Base-by-base conservation (phyloP, 1,140 invertebrate species). In the Planococcus citri region DNA sequence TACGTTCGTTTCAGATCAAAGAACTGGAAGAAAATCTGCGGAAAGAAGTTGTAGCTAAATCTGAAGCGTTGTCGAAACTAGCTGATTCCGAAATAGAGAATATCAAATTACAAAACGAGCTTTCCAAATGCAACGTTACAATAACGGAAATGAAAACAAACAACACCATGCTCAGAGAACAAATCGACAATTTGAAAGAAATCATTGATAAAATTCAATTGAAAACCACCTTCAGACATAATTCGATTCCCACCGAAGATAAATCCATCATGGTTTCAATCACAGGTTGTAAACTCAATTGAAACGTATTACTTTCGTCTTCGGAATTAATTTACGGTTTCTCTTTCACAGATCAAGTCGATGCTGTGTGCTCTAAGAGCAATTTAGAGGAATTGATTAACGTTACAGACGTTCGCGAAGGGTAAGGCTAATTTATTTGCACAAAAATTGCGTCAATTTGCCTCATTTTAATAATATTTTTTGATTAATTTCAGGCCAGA, bases 1-100 rank as follows among this genome's bases (percentile, higher is more conserved):
- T n/a, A n/a, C 33, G 33, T 37, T 37, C 33, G 33, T 37, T 37
- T 37, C 17, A 64, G 60, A 64, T 64, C 17, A 64, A 64, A 64
- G 60, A 64, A 64, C 17, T 64, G 21, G 22, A 64, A 17, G 60
- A 64, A 3, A 64, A 64, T 64, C 17, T 64, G 22, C 2, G 20
- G 22, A 64, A 64, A 25, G 60, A 64, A 64, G 25, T 64, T 2
- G 9, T 64, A 3, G 60, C 60, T 14, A 64, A 64, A 64, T 64
- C 60, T 24, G 60, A 64, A 64, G 21, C 25, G 1, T 64, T 27
- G 9, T 2, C 60, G 17, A 64, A 64, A 25, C 20, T 64, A 9
- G 21, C 60, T 24, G 60, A 64, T 64, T 9, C 60, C 20, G 60
- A 64, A 64, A 24, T 64, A 24, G 6, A 10, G 3, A 64, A 25